A percentile compares a stretch with the other conserved stretches of the same genome.
These are phyloP conservation scores for Nemoura dubitans DNA, from an alignment of 2,888 invertebrate species.

Conservation along the genomic window DNA sequence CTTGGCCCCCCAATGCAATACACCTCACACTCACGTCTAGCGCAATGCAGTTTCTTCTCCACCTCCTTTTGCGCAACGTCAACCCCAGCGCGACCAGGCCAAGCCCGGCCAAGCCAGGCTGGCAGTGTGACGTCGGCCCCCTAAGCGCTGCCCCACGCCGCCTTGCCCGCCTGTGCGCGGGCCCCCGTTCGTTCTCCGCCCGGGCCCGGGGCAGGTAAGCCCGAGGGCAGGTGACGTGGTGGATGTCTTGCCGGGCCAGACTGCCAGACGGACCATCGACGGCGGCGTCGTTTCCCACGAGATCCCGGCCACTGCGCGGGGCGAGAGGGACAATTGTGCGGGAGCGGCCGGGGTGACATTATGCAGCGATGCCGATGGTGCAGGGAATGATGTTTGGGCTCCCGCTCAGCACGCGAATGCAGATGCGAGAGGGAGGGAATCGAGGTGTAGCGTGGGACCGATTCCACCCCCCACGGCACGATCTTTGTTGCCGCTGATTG, in stretches of 20 bases:
- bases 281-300: conserved; percentile 23
- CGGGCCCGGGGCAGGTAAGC: conserved; percentile 9
- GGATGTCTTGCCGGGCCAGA: neutral
- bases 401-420: too few species aligned
- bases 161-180: neutral
- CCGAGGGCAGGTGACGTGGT: conserved; percentile 26
- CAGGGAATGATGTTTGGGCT: too few species aligned
- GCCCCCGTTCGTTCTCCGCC: conserved; percentile 20
- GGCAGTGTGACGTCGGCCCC: neutral
- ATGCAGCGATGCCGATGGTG: too few species aligned
- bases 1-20: conserved; percentile 31
- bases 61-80: neutral
- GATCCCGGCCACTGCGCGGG: neutral
- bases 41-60: conserved; percentile 33
- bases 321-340: too few species aligned
- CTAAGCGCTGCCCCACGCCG: conserved; percentile 15
- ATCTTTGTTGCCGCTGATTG: neutral
- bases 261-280: neutral
- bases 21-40: conserved; percentile 23
- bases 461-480: neutral
- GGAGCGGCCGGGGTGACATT: too few species aligned
- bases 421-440: too few species aligned
- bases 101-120: neutral
- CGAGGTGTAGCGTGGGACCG: conserved; percentile 18
- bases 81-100: neutral